phyloP scores from a whole-genome alignment of 1,140 invertebrate genomes.

The Drosophila mojavensis region DNA sequence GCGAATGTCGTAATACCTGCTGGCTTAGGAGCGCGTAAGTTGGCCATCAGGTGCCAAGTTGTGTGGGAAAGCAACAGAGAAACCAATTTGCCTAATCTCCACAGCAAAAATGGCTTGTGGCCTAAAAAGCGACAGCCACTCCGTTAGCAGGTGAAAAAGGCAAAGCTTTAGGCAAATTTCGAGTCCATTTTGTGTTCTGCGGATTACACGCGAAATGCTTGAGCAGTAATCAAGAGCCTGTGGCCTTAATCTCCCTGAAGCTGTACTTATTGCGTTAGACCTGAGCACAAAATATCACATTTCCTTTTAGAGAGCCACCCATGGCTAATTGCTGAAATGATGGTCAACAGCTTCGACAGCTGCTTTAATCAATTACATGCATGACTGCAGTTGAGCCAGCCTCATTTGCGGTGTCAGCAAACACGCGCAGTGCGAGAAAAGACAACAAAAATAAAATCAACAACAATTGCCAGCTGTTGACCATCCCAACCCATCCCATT shows the following conservation, averaged over 20 bases:
- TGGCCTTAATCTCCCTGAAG: conserved; percentile 30
- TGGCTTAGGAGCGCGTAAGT: conserved; percentile 44
- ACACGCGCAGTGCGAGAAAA: too few relatives aligned
- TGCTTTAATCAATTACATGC: conserved; percentile 68
- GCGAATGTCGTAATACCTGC: conserved; percentile 1
- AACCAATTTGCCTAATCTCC: conserved; percentile 73
- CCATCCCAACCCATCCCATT: conserved; percentile 9
- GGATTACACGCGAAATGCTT: conserved; percentile 26
- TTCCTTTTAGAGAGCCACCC: neutral
- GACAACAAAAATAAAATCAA: conserved; percentile 46
- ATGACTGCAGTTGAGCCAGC: conserved; percentile 14
- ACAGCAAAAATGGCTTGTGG: neutral
- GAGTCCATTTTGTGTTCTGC: conserved; percentile 24
- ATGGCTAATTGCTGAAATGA: conserved; percentile 33
- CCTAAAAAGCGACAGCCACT: neutral
- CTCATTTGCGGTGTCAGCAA: conserved; percentile 40
- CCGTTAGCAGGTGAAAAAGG: conserved; percentile 33
- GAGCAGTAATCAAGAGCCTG: conserved; percentile 22
- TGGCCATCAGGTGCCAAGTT: conserved; percentile 44
- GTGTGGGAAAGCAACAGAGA: conserved; percentile 10
- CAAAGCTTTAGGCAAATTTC: conserved; percentile 22
- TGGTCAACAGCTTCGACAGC: conserved; percentile 20
- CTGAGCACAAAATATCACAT: conserved; percentile 3
- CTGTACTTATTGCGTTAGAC: conserved; percentile 11
- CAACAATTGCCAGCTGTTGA: conserved; percentile 14